These are phyloP conservation scores for Brachionichthys hirsutus DNA, from an alignment of 2,113 vertebrate genomes.

Conservation along the genomic window DNA sequence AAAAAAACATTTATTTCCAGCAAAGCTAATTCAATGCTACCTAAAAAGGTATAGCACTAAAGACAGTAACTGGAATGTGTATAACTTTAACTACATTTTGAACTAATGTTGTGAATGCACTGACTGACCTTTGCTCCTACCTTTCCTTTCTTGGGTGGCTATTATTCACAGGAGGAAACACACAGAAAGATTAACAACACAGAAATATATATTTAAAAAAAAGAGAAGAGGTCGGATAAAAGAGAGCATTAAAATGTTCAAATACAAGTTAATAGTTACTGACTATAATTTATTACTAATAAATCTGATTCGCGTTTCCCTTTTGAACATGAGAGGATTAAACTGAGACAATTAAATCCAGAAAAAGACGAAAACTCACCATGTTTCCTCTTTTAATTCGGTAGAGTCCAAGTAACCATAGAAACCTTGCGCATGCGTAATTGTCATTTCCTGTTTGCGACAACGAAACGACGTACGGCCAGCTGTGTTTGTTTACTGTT, in stretches of 20 bases:
- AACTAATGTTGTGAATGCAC: no score
- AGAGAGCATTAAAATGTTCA: no score
- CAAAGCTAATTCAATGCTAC: not conserved
- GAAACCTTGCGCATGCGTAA: slow-evolving; percentile 49
- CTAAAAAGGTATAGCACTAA: not conserved
- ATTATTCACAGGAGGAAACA: slow-evolving; percentile 25
- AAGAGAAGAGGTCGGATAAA: no score
- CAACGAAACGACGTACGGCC: slow-evolving; percentile 34
- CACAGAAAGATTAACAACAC: slow-evolving; percentile 22
- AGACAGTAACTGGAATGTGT: not conserved
- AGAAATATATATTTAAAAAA: not conserved
- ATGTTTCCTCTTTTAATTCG: slow-evolving; percentile 4
- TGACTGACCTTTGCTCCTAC: slow-evolving; percentile 43
- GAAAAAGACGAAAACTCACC: slow-evolving; percentile 37
- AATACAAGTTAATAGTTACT: no score
- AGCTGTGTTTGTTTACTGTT: not conserved
- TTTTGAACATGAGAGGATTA: no score
- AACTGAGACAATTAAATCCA: not conserved
- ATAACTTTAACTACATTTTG: not conserved
- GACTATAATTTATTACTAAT: no score
- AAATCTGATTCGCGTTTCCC: no score
- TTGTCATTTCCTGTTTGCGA: slow-evolving; percentile 47
- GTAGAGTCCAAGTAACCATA: slow-evolving; percentile 43
- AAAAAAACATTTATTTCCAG: slow-evolving; percentile 1
- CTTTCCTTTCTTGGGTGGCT: slow-evolving; percentile 51